Evolutionary conservation across 2,113 vertebrate genomes (phyloP).

Genomic region (Orcinus orca): DNA sequence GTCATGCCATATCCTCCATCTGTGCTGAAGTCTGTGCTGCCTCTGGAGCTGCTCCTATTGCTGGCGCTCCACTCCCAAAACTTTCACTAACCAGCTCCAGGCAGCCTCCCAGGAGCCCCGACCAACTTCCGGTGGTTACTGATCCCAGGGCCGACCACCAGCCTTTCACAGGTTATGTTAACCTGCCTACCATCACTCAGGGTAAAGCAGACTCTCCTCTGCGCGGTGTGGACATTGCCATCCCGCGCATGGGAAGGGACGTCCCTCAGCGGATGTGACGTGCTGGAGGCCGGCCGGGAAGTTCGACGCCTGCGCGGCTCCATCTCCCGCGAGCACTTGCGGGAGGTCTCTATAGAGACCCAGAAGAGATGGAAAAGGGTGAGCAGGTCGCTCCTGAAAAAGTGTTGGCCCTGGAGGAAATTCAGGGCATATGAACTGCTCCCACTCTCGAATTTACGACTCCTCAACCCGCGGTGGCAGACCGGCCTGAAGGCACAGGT

Average conservation of each 20-base stretch:
- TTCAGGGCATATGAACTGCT: neutral
- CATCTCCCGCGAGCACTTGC: neutral
- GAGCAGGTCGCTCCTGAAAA: neutral
- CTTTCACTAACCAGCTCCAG: neutral
- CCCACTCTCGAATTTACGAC: neutral
- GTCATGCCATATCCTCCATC: neutral
- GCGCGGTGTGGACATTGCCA: accelerated
- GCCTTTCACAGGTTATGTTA: neutral
- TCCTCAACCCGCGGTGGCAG: accelerated
- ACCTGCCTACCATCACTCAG: too few species aligned
- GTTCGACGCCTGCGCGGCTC: neutral
- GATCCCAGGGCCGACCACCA: neutral
- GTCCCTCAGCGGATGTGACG: accelerated
- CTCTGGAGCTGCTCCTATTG: neutral
- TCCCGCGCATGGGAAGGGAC: neutral
- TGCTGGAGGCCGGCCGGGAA: neutral
- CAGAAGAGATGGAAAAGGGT: neutral
- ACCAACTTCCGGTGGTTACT: neutral
- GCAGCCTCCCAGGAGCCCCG: accelerated
- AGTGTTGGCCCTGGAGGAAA: neutral
- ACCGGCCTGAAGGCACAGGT: accelerated
- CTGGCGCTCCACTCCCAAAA: neutral
- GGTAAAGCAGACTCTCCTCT: neutral
- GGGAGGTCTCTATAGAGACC: neutral
- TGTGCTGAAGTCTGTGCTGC: neutral